Evolutionary conservation across 2,888 invertebrate species (phyloP), one percentile per base, ranked within the genome.

Genomic region (Byasa hedistus): DNA sequence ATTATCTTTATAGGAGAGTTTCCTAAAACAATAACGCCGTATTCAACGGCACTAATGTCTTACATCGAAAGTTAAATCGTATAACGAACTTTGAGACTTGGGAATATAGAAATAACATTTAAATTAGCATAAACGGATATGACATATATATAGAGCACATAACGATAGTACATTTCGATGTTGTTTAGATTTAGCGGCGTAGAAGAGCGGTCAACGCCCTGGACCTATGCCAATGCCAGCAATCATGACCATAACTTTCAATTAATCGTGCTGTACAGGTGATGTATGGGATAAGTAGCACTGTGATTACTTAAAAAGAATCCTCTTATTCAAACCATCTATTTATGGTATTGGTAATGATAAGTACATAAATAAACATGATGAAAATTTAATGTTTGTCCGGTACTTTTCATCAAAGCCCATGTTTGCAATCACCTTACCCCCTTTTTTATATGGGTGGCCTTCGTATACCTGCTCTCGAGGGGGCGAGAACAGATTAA

Each of bases 201-300:
- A 79, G 70, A 63, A 73, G 73, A 63, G 63, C 63, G 89, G 81
- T 87, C 85, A 85, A 80, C 78, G 88, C 68, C 81, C 88, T 74
- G 76, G 78, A 78, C 86, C 85, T 87, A 85, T 87, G 86, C 87
- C 87, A 89, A 88, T 87, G 86, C 83, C 84, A 84, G 80, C 78
- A 77, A 75, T 78, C 75, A 77, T 76, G 83, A 82, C 84, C 83
- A 85, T 83, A 82, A 72, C 73, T 72, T 68, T 71, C 69, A 72
- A 74, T 74, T 74, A 75, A 72, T 71, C 71, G 66, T 64, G 69
- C 66, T 27, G 69, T 57, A 54, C 61, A 67, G 69, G 62, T 72
- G 70, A 72, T 72, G 69, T 71, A 72, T 70, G 68, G 68, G 65
- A 52, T 60, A 39, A 52, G 36, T 64, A 39, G 51, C 61, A 39